These are phyloP conservation scores for Temnopleurus reevesii DNA, from an alignment of 53 echinoderm and acorn worm species.

Conservation along the genomic window DNA sequence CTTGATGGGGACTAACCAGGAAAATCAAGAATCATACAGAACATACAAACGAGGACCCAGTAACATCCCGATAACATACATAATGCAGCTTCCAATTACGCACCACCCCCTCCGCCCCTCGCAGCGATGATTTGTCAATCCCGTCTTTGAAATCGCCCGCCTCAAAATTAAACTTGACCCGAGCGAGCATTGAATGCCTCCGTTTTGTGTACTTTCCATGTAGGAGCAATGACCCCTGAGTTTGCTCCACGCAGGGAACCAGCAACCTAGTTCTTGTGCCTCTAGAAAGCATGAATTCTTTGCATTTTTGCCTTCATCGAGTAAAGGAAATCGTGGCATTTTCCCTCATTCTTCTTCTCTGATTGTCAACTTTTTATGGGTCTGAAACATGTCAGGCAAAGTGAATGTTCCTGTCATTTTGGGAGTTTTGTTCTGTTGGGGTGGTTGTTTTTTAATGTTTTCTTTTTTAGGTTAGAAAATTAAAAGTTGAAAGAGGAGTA, in stretches of 20 bases:
- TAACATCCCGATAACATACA: conserved; percentile 17
- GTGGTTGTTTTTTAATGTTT: no score
- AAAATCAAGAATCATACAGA: no score
- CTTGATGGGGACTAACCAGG: no score
- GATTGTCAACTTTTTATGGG: not conserved
- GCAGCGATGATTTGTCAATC: conserved; percentile 55
- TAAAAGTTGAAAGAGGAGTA: no score
- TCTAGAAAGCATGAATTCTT: conserved; percentile 5
- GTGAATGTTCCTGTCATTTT: not conserved
- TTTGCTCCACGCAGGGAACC: conserved; percentile 32
- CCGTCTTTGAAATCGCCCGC: conserved; percentile 44
- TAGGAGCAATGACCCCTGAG: conserved; percentile 19
- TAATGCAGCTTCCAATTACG: conserved; percentile 52
- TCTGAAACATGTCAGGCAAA: conserved; percentile 20
- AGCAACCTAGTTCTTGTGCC: not conserved
- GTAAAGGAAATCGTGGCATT: not conserved
- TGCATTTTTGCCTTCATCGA: not conserved
- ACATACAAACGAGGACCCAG: not conserved
- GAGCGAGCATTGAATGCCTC: conserved; percentile 10
- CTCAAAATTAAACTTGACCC: conserved; percentile 54
- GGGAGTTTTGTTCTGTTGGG: not conserved
- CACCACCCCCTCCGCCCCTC: conserved; percentile 11
- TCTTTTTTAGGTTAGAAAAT: no score
- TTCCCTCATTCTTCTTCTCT: not conserved
- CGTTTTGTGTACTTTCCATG: conserved; percentile 35